Conservation (phyloP, 2,113 vertebrate species). For the Anguilla rostrata region DNA sequence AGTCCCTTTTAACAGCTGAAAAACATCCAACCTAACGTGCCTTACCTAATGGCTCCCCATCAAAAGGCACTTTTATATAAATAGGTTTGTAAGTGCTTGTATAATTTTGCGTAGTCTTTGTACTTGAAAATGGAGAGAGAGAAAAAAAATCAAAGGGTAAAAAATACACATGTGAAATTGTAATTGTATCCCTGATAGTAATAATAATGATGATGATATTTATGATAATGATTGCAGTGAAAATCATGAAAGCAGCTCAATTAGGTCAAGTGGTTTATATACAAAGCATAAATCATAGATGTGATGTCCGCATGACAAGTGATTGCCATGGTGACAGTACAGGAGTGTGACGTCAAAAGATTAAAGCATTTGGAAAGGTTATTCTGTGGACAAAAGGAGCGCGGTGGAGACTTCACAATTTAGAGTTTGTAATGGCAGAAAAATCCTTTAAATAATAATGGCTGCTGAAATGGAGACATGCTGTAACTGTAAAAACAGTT, state of each 20-base stretch:
- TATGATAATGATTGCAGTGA: slow-evolving; percentile 9
- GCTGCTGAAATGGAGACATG: slow-evolving; percentile 21
- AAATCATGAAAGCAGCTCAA: slow-evolving; percentile 15
- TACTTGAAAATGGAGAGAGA: slow-evolving; percentile 12
- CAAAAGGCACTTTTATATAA: slow-evolving; percentile 31
- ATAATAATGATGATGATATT: not conserved
- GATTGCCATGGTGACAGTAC: slow-evolving; percentile 47
- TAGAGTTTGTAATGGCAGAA: not conserved
- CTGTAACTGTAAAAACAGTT: not conserved
- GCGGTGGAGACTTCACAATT: not conserved
- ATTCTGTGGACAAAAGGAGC: slow-evolving; percentile 39
- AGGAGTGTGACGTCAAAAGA: slow-evolving; percentile 43
- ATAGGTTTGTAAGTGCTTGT: slow-evolving; percentile 12
- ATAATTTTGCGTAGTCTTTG: slow-evolving; percentile 12
- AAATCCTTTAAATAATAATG: not conserved
- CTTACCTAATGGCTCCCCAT: slow-evolving; percentile 22
- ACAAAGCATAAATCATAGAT: slow-evolving; percentile 16
- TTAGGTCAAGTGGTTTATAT: slow-evolving; percentile 22
- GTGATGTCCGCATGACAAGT: slow-evolving; percentile 41
- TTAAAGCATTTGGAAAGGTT: slow-evolving; percentile 47
- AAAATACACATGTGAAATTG: slow-evolving; percentile 17
- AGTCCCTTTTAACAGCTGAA: slow-evolving; percentile 23
- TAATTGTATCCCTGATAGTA: slow-evolving; percentile 10
- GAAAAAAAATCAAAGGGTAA: slow-evolving; percentile 11
- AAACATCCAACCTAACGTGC: slow-evolving; percentile 39